These are phyloP conservation scores for Coenonympha glycerion DNA, from an alignment of 2,888 invertebrate species.

Conservation along the genomic window DNA sequence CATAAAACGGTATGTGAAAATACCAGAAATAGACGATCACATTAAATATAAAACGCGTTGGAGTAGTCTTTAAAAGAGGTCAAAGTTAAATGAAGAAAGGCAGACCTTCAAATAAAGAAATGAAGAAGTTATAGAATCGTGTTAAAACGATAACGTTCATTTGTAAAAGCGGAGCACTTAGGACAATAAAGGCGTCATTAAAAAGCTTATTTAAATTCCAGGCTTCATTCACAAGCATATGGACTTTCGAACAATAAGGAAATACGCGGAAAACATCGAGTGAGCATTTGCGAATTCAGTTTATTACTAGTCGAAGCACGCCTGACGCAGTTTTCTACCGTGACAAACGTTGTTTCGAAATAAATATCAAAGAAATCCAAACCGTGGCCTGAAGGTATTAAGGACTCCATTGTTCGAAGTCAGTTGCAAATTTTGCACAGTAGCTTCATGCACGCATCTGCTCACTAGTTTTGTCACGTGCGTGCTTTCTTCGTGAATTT, in stretches of 20 bases:
- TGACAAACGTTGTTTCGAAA: constrained; percentile 40
- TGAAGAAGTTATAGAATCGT: background rate
- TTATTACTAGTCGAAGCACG: constrained; percentile 59
- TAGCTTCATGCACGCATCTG: constrained; percentile 42
- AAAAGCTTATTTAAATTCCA: constrained; percentile 56
- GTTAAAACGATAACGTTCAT: no score
- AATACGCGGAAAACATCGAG: constrained; percentile 68
- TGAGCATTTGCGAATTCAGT: constrained; percentile 64
- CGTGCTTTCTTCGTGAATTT: constrained; percentile 72
- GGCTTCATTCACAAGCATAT: constrained; percentile 61
- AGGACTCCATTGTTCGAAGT: constrained; percentile 28
- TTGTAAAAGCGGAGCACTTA: constrained; percentile 18
- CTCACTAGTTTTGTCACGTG: constrained; percentile 64
- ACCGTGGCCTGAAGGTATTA: constrained; percentile 42
- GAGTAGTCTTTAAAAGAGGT: background rate
- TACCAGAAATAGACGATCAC: background rate
- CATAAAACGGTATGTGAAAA: background rate
- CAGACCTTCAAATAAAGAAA: background rate
- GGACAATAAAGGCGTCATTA: constrained; percentile 29
- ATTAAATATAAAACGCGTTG: background rate
- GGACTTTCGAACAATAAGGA: constrained; percentile 64
- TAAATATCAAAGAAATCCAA: constrained; percentile 37
- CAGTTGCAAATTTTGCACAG: constrained; percentile 30
- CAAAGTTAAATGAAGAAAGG: background rate
- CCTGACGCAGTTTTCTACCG: constrained; percentile 58